A percentile compares a stretch with the other conserved stretches of the same genome.
phyloP scores from a whole-genome alignment of 2,888 invertebrate species.

The Microctonus aethiopoides region DNA sequence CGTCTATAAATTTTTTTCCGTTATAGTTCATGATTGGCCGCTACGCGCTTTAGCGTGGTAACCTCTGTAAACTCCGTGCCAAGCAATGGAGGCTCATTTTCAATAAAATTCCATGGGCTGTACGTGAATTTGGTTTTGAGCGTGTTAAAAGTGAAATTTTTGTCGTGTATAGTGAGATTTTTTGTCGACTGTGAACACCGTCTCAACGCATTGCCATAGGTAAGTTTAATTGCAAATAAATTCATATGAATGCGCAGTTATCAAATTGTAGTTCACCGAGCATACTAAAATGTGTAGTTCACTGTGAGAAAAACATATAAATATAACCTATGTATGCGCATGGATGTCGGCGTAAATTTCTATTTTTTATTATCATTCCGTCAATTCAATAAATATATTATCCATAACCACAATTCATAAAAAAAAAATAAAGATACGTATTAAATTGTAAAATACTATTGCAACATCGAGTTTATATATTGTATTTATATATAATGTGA shows the following conservation, averaged over 20 bases:
- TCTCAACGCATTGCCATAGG: constrained; percentile 52
- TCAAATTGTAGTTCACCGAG: constrained; percentile 10
- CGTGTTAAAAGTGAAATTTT: constrained; percentile 55
- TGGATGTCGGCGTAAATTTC: constrained; percentile 26
- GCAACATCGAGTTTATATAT: not conserved
- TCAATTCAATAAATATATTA: constrained; percentile 26
- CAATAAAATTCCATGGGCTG: constrained; percentile 59
- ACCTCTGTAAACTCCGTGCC: constrained; percentile 60
- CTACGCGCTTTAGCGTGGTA: constrained; percentile 46
- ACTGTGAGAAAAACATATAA: constrained; percentile 46
- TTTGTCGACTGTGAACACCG: constrained; percentile 54
- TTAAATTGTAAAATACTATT: not conserved
- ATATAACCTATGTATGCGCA: constrained; percentile 48
- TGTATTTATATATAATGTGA: not conserved
- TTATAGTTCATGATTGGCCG: constrained; percentile 1
- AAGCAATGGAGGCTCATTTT: constrained; percentile 63
- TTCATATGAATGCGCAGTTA: constrained; percentile 6
- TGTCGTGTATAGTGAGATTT: constrained; percentile 59
- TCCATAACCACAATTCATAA: not conserved
- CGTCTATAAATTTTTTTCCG: not conserved
- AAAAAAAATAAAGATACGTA: not conserved
- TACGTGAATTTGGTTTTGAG: constrained; percentile 60
- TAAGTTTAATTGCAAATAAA: constrained; percentile 35
- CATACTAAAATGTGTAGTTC: not conserved
- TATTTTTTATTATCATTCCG: constrained; percentile 27